Evolutionary conservation across 2,113 vertebrate species (phyloP).

Genomic region (Octodon degus): DNA sequence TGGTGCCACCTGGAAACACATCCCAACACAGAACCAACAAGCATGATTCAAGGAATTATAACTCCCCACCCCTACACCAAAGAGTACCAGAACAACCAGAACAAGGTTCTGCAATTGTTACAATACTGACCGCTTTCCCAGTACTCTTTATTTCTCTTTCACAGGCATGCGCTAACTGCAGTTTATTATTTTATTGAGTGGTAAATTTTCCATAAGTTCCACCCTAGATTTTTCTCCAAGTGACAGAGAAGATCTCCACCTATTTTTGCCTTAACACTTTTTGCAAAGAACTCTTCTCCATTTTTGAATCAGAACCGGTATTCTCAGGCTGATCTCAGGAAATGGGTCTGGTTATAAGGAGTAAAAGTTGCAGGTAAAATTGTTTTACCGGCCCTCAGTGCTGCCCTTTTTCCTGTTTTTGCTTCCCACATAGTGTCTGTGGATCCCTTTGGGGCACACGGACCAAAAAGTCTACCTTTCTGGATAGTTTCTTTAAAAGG

Average conservation of each 20-base stretch:
- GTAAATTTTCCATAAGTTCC: not conserved
- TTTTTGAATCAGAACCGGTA: not conserved
- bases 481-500: not conserved
- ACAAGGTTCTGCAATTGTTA: not conserved
- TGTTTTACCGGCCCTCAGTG: too few relatives aligned
- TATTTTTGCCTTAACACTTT: not conserved
- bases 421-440: not conserved
- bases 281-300: not conserved
- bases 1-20: slow-evolving; percentile 2
- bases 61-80: not conserved
- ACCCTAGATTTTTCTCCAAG: not conserved
- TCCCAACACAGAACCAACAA: not conserved
- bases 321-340: not conserved
- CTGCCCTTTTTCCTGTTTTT: fast-evolving
- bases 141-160: not conserved
- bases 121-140: not conserved
- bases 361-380: not conserved
- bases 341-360: not conserved
- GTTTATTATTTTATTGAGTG: not conserved
- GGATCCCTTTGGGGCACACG: not conserved
- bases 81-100: not conserved
- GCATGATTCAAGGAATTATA: not conserved
- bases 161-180: not conserved
- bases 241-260: not conserved
- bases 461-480: not conserved